These are phyloP conservation scores for Portunus trituberculatus DNA, from an alignment of 1,140 invertebrate genomes.

Conservation along the genomic window DNA sequence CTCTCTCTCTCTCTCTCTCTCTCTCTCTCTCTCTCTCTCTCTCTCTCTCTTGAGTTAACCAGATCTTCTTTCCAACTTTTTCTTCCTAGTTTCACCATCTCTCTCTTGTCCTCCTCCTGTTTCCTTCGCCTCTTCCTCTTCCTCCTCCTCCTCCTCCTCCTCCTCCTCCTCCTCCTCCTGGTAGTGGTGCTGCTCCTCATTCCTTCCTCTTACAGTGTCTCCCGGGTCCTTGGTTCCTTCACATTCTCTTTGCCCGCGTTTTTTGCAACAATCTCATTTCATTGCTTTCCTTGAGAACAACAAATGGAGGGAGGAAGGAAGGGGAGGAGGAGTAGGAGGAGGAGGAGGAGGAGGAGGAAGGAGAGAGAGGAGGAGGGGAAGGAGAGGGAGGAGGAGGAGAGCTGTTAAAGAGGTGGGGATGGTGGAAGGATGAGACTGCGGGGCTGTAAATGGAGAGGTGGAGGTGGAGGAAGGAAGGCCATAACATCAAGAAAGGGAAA, in stretches of 20 bases:
- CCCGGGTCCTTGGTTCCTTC: background rate
- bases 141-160: background rate
- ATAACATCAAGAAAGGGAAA: too few relatives aligned
- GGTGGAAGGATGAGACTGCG: too few relatives aligned
- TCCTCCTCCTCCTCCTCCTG: background rate
- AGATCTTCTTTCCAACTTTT: background rate
- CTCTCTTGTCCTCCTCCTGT: background rate
- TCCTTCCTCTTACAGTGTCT: background rate
- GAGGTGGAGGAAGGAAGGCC: too few relatives aligned
- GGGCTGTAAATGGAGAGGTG: too few relatives aligned
- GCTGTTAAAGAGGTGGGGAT: too few relatives aligned
- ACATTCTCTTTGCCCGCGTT: background rate
- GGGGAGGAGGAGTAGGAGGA: background rate
- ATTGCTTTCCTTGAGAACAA: constrained; percentile 1
- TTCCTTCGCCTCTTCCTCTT: too few relatives aligned
- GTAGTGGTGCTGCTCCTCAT: background rate
- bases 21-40: constrained; percentile 11
- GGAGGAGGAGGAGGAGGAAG: background rate
- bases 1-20: constrained; percentile 11
- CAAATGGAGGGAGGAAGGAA: background rate
- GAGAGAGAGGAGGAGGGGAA: background rate
- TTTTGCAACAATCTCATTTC: background rate
- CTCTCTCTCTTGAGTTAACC: background rate
- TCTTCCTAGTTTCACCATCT: background rate
- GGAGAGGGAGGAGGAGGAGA: background rate